A percentile compares a stretch with the other conserved stretches of the same genome.
phyloP scores from a whole-genome alignment of 2,113 vertebrate genomes.

The Atherinomorus stipes region DNA sequence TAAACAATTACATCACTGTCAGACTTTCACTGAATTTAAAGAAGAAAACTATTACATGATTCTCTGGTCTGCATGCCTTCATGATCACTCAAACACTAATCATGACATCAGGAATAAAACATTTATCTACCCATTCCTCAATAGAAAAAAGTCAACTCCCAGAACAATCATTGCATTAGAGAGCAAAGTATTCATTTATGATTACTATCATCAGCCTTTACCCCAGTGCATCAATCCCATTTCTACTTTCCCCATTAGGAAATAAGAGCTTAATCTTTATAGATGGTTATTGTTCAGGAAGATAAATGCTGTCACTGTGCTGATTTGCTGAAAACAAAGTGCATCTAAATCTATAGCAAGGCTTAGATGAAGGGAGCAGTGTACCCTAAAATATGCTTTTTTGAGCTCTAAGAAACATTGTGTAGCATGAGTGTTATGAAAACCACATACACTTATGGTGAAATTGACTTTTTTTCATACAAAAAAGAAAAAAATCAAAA shows the following conservation, averaged over 20 bases:
- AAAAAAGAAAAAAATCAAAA: no score
- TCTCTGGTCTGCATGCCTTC: background rate
- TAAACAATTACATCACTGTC: background rate
- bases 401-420: no score
- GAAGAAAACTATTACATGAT: background rate
- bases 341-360: slow-evolving; percentile 43
- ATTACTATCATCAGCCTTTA: slow-evolving; percentile 29
- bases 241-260: slow-evolving; percentile 26
- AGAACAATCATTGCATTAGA: background rate
- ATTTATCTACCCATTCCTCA: background rate
- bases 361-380: slow-evolving; percentile 20
- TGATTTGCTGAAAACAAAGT: slow-evolving; percentile 40
- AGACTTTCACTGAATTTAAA: slow-evolving; percentile 1
- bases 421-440: no score
- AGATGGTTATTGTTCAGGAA: slow-evolving; percentile 48
- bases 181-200: slow-evolving; percentile 7
- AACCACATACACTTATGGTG: no score
- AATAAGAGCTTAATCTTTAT: slow-evolving; percentile 63
- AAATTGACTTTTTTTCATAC: no score
- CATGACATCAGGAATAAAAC: background rate
- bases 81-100: background rate
- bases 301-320: slow-evolving; percentile 21
- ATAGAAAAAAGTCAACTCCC: background rate
- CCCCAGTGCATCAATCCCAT: slow-evolving; percentile 15
- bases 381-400: no score